Evolutionary conservation across 23 tunicate species (phyloP).

Genomic region (Diplosoma virens): DNA sequence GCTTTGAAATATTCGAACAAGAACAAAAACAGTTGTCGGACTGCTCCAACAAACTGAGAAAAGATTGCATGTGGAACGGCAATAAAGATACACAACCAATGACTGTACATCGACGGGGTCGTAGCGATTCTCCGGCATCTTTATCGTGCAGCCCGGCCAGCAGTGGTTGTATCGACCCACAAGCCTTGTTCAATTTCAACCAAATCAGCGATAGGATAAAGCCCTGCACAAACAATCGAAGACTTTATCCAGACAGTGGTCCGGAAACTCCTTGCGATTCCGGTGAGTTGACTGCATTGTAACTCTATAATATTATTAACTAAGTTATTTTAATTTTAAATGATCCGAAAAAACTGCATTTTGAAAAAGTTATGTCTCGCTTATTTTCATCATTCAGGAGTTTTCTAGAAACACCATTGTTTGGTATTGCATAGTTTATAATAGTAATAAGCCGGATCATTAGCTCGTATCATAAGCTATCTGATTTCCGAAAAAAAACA

Average conservation of each 20-base stretch:
- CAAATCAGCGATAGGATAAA: background rate
- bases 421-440: too few relatives aligned
- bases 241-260: background rate
- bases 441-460: too few relatives aligned
- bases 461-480: too few relatives aligned
- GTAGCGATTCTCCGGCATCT: background rate
- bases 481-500: too few relatives aligned
- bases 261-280: conserved; percentile 1
- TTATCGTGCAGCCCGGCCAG: background rate
- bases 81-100: background rate
- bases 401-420: too few relatives aligned
- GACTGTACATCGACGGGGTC: background rate
- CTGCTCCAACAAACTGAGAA: background rate
- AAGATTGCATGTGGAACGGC: conserved; percentile 7
- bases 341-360: too few relatives aligned
- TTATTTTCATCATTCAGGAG: too few relatives aligned
- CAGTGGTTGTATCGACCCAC: background rate
- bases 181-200: background rate
- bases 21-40: too few relatives aligned
- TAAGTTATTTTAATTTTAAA: too few relatives aligned
- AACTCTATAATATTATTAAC: too few relatives aligned
- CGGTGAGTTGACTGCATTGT: background rate
- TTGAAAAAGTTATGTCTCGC: too few relatives aligned
- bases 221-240: background rate
- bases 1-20: background rate